These are phyloP conservation scores for Hyles vespertilio DNA, from an alignment of 1,140 invertebrate genomes.

Conservation along the genomic window DNA sequence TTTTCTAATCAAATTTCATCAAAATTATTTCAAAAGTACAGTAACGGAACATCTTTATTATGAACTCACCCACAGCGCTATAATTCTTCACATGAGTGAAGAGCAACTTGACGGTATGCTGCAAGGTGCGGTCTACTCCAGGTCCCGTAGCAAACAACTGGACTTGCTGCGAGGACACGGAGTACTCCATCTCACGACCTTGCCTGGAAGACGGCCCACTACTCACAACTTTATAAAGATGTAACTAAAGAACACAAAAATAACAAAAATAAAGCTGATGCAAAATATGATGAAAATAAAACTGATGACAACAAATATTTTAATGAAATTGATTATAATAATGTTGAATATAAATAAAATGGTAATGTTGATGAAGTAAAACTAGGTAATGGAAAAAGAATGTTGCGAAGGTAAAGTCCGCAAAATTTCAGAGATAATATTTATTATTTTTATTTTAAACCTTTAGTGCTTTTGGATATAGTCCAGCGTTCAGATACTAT, in stretches of 20 bases:
- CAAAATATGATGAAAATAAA: conserved; percentile 2
- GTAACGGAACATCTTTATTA: background rate
- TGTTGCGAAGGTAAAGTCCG: too few relatives aligned
- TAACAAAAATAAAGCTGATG: conserved; percentile 16
- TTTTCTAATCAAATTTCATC: too few relatives aligned
- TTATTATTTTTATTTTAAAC: too few relatives aligned
- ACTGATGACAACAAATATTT: too few relatives aligned
- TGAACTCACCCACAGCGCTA: conserved; percentile 52
- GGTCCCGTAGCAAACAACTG: conserved; percentile 39
- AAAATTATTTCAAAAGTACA: too few relatives aligned
- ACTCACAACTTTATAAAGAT: conserved; percentile 19
- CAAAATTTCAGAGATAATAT: too few relatives aligned
- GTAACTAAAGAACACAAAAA: conserved; percentile 19
- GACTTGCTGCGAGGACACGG: conserved; percentile 50
- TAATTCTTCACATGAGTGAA: conserved; percentile 61
- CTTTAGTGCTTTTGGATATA: too few relatives aligned
- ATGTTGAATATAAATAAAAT: too few relatives aligned
- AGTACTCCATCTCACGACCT: conserved; percentile 54
- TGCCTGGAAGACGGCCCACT: conserved; percentile 48
- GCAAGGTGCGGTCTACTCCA: conserved; percentile 29
- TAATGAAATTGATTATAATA: too few relatives aligned
- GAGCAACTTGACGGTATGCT: conserved; percentile 49
- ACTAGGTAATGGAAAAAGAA: too few relatives aligned
- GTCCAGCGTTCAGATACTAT: too few relatives aligned
- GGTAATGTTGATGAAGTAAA: too few relatives aligned